A percentile compares a stretch with the other conserved stretches of the same genome.
phyloP scores from a whole-genome alignment of 92 coral and sea anemone genomes.

The Nematostella vectensis region DNA sequence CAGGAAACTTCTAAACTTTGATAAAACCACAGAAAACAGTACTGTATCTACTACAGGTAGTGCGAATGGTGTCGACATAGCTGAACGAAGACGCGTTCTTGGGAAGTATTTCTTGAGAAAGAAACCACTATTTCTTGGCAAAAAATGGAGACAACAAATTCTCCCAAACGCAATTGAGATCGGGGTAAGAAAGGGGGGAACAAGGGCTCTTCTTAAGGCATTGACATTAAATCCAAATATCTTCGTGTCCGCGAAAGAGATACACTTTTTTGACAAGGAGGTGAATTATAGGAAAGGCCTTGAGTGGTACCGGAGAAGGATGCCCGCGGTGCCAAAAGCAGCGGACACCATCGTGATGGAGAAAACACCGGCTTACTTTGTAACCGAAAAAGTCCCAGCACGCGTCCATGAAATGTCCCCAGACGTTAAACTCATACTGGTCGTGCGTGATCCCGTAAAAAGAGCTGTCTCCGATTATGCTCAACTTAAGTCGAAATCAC shows the following conservation, averaged over 20 bases:
- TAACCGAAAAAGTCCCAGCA: constrained; percentile 50
- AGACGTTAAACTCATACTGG: constrained; percentile 47
- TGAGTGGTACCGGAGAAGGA: constrained; percentile 59
- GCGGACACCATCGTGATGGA: constrained; percentile 44
- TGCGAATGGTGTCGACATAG: no score
- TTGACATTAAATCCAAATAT: constrained; percentile 13
- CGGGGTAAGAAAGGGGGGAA: constrained; percentile 33
- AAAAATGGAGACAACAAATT: background rate
- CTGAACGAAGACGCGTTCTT: background rate
- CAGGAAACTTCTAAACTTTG: background rate
- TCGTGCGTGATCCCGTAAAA: constrained; percentile 63
- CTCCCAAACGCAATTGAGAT: constrained; percentile 22
- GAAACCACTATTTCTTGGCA: background rate
- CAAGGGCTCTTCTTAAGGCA: constrained; percentile 21
- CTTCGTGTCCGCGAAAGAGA: constrained; percentile 25
- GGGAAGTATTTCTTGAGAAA: background rate
- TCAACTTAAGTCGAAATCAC: constrained; percentile 25
- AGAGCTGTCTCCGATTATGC: constrained; percentile 78
- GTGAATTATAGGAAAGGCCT: constrained; percentile 36
- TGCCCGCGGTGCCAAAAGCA: constrained; percentile 39
- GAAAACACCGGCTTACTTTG: constrained; percentile 83
- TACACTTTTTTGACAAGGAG: constrained; percentile 60
- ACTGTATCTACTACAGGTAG: background rate
- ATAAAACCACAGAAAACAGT: background rate
- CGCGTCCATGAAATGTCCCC: constrained; percentile 50